Evolutionary conservation across 2,888 invertebrate species (phyloP).

Genomic region (Theristus sp.): DNA sequence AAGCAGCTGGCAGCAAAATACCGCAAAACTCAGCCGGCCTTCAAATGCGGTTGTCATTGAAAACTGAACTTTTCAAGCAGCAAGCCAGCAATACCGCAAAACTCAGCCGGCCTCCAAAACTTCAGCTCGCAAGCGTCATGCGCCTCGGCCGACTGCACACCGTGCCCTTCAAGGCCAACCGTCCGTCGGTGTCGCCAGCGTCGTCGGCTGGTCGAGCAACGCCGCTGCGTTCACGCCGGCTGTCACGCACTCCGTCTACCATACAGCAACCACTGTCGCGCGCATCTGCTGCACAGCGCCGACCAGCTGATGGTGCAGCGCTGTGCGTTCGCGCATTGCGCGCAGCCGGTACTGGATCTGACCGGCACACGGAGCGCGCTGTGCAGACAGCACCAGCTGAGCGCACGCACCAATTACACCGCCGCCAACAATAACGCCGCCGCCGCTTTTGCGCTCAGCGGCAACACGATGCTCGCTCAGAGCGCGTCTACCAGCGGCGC

Average conservation of each 20-base stretch:
- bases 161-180: not conserved
- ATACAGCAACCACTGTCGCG: constrained; percentile 13
- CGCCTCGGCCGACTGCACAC: too few species aligned
- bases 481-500: not conserved
- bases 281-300: constrained; percentile 14
- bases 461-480: not conserved
- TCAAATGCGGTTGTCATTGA: too few species aligned
- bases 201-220: not conserved
- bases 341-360: constrained; percentile 1
- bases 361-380: not conserved
- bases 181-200: not conserved
- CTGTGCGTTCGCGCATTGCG: constrained; percentile 10
- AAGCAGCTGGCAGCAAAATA: too few species aligned
- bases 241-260: constrained; percentile 12
- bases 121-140: too few species aligned
- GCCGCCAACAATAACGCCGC: not conserved
- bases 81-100: too few species aligned
- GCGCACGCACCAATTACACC: not conserved
- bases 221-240: not conserved
- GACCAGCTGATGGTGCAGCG: constrained; percentile 15
- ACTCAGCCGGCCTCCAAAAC: too few species aligned
- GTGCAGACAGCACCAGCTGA: not conserved
- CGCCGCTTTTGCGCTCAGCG: not conserved
- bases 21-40: too few species aligned
- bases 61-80: too few species aligned